Conservation (phyloP, 2,888 invertebrate species). For the Hirtodrosophila trivittata region DNA sequence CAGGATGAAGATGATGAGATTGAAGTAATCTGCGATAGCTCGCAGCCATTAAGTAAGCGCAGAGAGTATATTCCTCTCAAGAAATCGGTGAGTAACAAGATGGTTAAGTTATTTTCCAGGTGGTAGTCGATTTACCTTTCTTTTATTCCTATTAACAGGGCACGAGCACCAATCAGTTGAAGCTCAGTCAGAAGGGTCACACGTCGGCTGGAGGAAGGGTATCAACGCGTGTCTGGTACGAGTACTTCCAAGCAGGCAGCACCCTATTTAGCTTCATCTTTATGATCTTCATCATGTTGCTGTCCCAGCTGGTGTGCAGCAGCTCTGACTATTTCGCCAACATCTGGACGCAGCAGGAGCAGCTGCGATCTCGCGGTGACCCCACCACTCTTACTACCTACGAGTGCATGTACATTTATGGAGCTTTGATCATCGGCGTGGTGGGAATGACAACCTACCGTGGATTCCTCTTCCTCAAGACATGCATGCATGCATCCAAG, state of each 20-base stretch:
- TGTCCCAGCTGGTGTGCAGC: constrained; percentile 86
- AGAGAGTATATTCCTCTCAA: constrained; percentile 46
- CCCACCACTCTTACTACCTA: constrained; percentile 77
- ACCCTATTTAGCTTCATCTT: constrained; percentile 83
- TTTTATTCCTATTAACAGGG: too few relatives aligned
- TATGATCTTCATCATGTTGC: constrained; percentile 84
- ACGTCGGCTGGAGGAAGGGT: constrained; percentile 82
- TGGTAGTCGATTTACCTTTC: too few relatives aligned
- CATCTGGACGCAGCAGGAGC: constrained; percentile 85
- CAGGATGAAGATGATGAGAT: constrained; percentile 79
- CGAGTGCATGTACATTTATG: constrained; percentile 83
- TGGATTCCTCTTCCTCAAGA: constrained; percentile 88
- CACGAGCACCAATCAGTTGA: constrained; percentile 17
- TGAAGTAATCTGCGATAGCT: constrained; percentile 74
- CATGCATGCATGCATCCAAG: constrained; percentile 90
- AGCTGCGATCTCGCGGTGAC: constrained; percentile 74
- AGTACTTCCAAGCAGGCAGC: constrained; percentile 85
- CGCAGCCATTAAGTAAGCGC: constrained; percentile 68
- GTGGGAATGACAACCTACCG: constrained; percentile 85
- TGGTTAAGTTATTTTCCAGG: background rate
- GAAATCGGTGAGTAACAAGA: constrained; percentile 67
- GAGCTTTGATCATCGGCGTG: constrained; percentile 81
- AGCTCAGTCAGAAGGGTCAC: constrained; percentile 56
- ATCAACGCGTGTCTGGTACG: constrained; percentile 82
- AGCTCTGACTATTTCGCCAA: constrained; percentile 87